A percentile compares a stretch with the other conserved stretches of the same genome.
phyloP scores from a whole-genome alignment of 1,140 invertebrate genomes.

The Pomacea maculata region DNA sequence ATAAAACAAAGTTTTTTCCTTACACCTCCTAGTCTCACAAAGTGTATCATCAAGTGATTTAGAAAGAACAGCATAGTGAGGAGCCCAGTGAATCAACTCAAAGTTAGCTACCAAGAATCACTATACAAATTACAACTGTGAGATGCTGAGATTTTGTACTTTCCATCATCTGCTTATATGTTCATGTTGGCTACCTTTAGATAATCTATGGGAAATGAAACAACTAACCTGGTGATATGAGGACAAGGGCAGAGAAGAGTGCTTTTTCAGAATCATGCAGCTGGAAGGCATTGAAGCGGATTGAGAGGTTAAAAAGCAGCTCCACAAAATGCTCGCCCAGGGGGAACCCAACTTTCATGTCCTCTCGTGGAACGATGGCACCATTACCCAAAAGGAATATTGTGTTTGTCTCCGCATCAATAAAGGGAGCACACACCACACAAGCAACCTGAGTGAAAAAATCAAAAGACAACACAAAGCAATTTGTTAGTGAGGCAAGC shows the following conservation, averaged over 20 bases:
- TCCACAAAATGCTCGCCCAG: slow-evolving; percentile 79
- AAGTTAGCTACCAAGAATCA: too few relatives aligned
- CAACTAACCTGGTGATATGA: slow-evolving; percentile 84
- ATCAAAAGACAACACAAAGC: neutral
- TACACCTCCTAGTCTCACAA: too few relatives aligned
- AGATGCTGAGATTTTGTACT: too few relatives aligned
- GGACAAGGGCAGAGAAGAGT: slow-evolving; percentile 93
- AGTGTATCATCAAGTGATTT: too few relatives aligned
- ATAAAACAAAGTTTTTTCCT: too few relatives aligned
- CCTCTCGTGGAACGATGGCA: slow-evolving; percentile 53
- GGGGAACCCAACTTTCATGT: slow-evolving; percentile 61
- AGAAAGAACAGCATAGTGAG: too few relatives aligned
- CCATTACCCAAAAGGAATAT: slow-evolving; percentile 59
- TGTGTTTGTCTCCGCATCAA: slow-evolving; percentile 60
- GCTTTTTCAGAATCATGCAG: slow-evolving; percentile 92
- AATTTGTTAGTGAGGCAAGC: neutral
- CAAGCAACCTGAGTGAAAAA: slow-evolving; percentile 58
- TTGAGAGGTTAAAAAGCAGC: slow-evolving; percentile 97
- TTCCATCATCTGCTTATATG: too few relatives aligned
- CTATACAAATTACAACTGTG: too few relatives aligned
- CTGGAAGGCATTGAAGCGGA: slow-evolving; percentile 90
- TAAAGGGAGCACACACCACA: slow-evolving; percentile 62
- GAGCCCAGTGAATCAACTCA: too few relatives aligned
- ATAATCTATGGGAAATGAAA: neutral
- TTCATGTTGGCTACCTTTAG: neutral